These are phyloP conservation scores for Amblyteles armatorius DNA, from an alignment of 2,888 invertebrate genomes.

Conservation along the genomic window DNA sequence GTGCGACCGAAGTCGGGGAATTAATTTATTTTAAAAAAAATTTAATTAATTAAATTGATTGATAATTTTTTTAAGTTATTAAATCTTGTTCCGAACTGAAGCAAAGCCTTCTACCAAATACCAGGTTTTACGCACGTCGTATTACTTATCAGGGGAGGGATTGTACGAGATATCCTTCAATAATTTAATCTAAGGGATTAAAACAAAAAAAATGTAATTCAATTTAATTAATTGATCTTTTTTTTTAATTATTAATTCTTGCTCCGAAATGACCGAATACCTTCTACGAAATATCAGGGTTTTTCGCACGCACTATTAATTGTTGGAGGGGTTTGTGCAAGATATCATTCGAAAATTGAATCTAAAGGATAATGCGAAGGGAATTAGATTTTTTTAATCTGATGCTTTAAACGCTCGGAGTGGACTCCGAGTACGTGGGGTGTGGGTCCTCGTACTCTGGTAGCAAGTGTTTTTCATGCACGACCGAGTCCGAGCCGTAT, in stretches of 20 bases:
- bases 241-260: background rate
- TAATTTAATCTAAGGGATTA: background rate
- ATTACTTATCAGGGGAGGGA: too few species aligned
- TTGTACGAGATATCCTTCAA: background rate
- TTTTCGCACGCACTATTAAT: background rate
- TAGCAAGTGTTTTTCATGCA: conserved; percentile 10
- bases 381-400: background rate
- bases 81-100: too few species aligned
- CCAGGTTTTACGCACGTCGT: background rate
- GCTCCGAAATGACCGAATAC: background rate
- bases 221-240: background rate
- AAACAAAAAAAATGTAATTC: background rate
- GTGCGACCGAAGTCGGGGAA: background rate
- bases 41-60: background rate
- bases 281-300: background rate
- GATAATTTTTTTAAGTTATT: background rate
- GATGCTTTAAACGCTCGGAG: background rate
- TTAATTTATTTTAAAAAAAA: background rate
- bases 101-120: background rate
- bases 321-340: background rate
- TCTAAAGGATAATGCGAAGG: background rate
- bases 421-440: background rate
- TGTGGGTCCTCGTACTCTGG: background rate
- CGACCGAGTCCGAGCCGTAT: background rate
- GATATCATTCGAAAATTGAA: background rate